Evolutionary conservation across 2,113 vertebrate genomes (phyloP).

Genomic region (Sciurus niger): DNA sequence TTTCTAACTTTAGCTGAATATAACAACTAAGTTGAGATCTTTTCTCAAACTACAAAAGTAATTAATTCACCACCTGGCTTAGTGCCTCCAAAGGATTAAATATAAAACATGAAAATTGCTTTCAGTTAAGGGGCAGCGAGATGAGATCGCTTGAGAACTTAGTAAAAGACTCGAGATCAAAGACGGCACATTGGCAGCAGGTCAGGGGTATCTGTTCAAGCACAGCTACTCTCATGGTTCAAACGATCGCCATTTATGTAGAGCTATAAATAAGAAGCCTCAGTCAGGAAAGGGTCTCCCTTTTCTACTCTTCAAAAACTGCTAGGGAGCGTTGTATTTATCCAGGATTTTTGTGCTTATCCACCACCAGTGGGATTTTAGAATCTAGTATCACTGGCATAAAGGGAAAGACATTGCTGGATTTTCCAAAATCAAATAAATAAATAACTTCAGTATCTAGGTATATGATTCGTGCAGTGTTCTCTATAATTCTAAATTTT

Average conservation of each 20-base stretch:
- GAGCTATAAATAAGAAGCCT: slow-evolving; percentile 43
- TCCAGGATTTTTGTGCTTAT: neutral
- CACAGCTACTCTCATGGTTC: slow-evolving; percentile 46
- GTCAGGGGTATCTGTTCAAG: slow-evolving; percentile 62
- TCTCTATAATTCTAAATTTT: neutral
- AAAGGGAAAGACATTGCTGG: neutral
- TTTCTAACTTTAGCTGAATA: slow-evolving; percentile 69
- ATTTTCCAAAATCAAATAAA: neutral
- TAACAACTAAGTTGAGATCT: slow-evolving; percentile 71
- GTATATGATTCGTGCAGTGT: neutral
- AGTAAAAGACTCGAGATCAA: slow-evolving; percentile 75
- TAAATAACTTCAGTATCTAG: neutral
- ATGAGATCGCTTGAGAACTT: slow-evolving; percentile 76
- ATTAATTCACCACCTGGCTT: slow-evolving; percentile 83
- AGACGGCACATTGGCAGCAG: slow-evolving; percentile 58
- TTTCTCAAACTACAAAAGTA: slow-evolving; percentile 75
- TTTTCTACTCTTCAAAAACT: slow-evolving; percentile 19
- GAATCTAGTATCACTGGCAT: neutral
- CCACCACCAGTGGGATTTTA: slow-evolving; percentile 10
- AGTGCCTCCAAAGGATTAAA: slow-evolving; percentile 79
- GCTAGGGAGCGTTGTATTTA: neutral
- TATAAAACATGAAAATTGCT: slow-evolving; percentile 83
- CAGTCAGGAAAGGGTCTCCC: neutral
- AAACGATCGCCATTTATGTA: slow-evolving; percentile 16
- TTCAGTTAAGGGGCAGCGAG: slow-evolving; percentile 70